Base-by-base conservation (phyloP, 2,113 vertebrate species). In the Anoura caudifer region DNA sequence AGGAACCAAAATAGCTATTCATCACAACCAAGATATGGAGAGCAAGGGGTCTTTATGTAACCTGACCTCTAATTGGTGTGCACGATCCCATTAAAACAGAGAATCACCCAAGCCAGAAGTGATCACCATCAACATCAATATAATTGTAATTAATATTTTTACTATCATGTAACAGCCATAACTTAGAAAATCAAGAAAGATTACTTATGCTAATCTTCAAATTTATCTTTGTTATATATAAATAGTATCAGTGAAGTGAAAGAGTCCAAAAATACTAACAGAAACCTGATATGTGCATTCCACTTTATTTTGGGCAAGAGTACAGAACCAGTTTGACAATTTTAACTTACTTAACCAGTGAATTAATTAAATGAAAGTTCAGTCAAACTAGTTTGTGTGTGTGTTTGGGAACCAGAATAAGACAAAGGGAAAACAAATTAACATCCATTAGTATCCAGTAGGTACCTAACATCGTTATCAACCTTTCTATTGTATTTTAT, bases 401-500 rank as follows among this genome's bases (percentile, higher is more conserved):
- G 16, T 61, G 80, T 59, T 4, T 56, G n/a, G 8, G 12, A 3
- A 36, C 31, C 82, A 72, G 13, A 47, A 13, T 33, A 73, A 86
- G 65, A 26, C 4, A 52, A 85, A 94, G 31, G 7, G 17, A 45
- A 92, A 86, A 33, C 14, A 45, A 33, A 83, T 24, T 52, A 86
- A 91, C 36, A 79, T 73, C 65, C 89, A 14, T 72, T 81, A 77
- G 41, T 47, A 88, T 59, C 43, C 41, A 85, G 24, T 77, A 70
- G 84, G 45, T 63, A 52, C 3, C 36, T 38, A 41, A 38, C 28
- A 80, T 41, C 87, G 19, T 59, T 72, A 77, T 5, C 65, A 15
- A 76, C 28, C 3, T 9, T 75, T 90, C 80, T 90, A 75, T 70
- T 31, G 79, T 67, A 95, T 81, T 90, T 96, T 90, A 87, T 75